phyloP scores from a whole-genome alignment of 2,888 invertebrate species.

The Vanessa cardui region DNA sequence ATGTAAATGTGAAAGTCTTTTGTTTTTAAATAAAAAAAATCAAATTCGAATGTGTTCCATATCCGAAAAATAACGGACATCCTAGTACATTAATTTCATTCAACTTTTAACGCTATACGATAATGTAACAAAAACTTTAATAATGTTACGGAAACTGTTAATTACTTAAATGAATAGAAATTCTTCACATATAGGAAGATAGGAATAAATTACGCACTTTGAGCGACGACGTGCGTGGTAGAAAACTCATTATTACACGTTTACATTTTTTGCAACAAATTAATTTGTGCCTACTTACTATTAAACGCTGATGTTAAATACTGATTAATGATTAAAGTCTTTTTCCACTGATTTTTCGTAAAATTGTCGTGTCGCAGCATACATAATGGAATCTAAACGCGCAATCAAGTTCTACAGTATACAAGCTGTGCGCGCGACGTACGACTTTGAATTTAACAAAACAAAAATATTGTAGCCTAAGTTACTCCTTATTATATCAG shows the following conservation, averaged over 20 bases:
- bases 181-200: constrained; percentile 11
- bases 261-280: not conserved
- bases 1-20: not conserved
- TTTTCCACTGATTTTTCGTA: not conserved
- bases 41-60: not conserved
- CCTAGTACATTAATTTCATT: not conserved
- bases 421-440: too few species aligned
- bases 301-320: not conserved
- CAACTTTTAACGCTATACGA: not conserved
- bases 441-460: too few species aligned
- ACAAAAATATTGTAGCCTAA: too few species aligned
- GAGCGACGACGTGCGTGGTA: constrained; percentile 14
- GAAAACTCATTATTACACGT: not conserved
- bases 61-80: not conserved
- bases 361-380: not conserved
- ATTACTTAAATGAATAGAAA: constrained; percentile 17
- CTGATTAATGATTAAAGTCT: not conserved
- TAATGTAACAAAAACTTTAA: constrained; percentile 1
- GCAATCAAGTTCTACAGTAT: not conserved
- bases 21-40: not conserved
- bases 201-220: constrained; percentile 20
- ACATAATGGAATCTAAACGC: not conserved
- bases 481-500: too few species aligned
- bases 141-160: constrained; percentile 10
- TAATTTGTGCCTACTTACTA: not conserved